Evolutionary conservation across 2,888 invertebrate genomes (phyloP).

Genomic region (Asteroscopus sphinx): DNA sequence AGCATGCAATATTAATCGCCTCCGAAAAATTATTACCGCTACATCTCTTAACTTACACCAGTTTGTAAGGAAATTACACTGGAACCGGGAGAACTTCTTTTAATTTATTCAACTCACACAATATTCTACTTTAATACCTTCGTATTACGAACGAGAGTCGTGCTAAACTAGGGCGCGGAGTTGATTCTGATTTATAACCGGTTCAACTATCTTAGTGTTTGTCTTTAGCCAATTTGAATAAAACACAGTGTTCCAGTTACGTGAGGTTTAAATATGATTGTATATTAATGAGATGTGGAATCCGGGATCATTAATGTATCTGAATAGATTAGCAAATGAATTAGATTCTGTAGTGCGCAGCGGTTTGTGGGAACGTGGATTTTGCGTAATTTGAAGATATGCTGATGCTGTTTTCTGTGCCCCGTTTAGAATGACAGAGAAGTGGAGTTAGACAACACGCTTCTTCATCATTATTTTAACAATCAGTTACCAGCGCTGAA

Average conservation of each 20-base stretch:
- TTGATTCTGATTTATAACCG: conserved; percentile 75
- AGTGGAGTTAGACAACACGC: neutral
- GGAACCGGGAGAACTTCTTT: conserved; percentile 71
- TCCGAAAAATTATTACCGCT: conserved; percentile 33
- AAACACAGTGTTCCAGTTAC: conserved; percentile 60
- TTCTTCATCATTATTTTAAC: neutral
- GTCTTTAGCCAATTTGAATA: conserved; percentile 76
- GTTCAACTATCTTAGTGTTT: conserved; percentile 75
- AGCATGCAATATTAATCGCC: conserved; percentile 24
- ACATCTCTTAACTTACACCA: conserved; percentile 53
- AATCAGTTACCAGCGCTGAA: neutral
- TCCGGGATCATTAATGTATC: conserved; percentile 53
- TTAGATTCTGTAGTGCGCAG: conserved; percentile 39
- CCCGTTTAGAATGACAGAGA: neutral
- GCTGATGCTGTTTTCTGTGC: conserved; percentile 22
- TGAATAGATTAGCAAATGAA: conserved; percentile 57
- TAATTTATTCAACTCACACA: conserved; percentile 67
- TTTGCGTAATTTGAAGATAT: conserved; percentile 17
- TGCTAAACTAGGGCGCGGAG: conserved; percentile 32
- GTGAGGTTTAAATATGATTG: conserved; percentile 61
- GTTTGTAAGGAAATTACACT: conserved; percentile 71
- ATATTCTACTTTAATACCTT: conserved; percentile 64
- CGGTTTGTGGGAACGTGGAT: conserved; percentile 19
- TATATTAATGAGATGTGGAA: conserved; percentile 60
- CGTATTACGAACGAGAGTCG: conserved; percentile 56